A percentile compares a stretch with the other conserved stretches of the same genome.
Evolutionary conservation across 30 jellyfish, hydroid and myxozoan genomes (phyloP).

Genomic region (Aurelia sp.): DNA sequence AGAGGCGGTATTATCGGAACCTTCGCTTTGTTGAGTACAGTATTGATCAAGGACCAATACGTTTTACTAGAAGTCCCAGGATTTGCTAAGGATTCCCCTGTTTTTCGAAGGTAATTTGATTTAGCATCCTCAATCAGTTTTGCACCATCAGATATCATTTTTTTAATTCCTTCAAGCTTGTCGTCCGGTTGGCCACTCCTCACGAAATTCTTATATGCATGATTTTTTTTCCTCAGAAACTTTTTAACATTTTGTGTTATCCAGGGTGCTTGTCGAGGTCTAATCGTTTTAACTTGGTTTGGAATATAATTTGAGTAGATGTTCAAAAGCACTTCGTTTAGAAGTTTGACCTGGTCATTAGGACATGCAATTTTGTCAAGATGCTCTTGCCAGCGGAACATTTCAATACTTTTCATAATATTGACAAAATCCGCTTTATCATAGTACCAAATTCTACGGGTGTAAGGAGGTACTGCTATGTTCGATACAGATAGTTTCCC

Average conservation of each 20-base stretch:
- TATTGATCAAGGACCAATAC: too few species aligned
- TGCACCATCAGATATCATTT: conserved; percentile 50
- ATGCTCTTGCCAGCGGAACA: conserved; percentile 50
- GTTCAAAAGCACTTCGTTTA: conserved; percentile 58
- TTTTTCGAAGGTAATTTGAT: conserved; percentile 30
- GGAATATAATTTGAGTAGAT: conserved; percentile 54
- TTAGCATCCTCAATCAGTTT: conserved; percentile 53
- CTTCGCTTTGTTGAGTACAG: too few species aligned
- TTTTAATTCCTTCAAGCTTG: not conserved
- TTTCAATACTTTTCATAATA: conserved; percentile 60
- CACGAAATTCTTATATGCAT: conserved; percentile 34
- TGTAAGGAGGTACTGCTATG: conserved; percentile 22
- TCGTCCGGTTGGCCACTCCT: conserved; percentile 44
- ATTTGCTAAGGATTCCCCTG: conserved; percentile 56
- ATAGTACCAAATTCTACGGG: not conserved
- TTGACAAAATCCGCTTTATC: not conserved
- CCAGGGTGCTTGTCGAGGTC: conserved; percentile 64
- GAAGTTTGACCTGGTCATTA: conserved; percentile 51
- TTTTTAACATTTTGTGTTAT: conserved; percentile 41
- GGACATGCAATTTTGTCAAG: conserved; percentile 43
- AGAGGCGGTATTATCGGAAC: too few species aligned
- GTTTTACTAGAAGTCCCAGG: conserved; percentile 30
- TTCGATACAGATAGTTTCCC: conserved; percentile 27
- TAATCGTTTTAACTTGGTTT: conserved; percentile 46
- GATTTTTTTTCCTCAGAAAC: conserved; percentile 56